phyloP scores from a whole-genome alignment of 1,140 invertebrate species.

The Atta texana region DNA sequence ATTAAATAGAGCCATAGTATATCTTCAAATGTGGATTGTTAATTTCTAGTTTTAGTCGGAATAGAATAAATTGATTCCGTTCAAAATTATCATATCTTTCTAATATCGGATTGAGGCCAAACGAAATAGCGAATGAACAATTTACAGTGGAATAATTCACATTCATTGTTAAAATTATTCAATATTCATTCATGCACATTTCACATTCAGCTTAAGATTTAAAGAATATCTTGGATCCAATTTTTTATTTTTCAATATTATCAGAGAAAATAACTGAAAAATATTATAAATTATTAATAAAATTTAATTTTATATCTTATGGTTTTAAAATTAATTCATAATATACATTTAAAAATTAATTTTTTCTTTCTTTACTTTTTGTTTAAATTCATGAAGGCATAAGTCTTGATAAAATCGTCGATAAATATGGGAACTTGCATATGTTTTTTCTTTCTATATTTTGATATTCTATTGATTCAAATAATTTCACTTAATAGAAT shows the following conservation, averaged over 20 bases:
- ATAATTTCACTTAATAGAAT: neutral
- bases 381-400: neutral
- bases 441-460: neutral
- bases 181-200: neutral
- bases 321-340: constrained; percentile 7
- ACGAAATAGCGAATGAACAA: neutral
- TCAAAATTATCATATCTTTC: neutral
- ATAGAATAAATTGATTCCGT: neutral
- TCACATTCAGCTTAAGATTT: neutral
- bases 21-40: constrained; percentile 48
- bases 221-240: neutral
- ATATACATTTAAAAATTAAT: neutral
- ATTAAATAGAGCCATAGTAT: constrained; percentile 30
- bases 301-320: neutral
- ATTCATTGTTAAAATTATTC: neutral
- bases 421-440: neutral
- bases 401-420: neutral
- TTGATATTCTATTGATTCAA: neutral
- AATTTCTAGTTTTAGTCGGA: constrained; percentile 44
- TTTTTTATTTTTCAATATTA: neutral
- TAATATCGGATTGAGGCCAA: neutral
- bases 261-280: neutral
- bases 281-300: constrained; percentile 10
- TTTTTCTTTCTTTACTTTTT: neutral
- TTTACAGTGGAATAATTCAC: neutral